Evolutionary conservation across 2,888 invertebrate species (phyloP), one percentile per base, ranked within the genome.

Genomic region (Stenurella melanura): DNA sequence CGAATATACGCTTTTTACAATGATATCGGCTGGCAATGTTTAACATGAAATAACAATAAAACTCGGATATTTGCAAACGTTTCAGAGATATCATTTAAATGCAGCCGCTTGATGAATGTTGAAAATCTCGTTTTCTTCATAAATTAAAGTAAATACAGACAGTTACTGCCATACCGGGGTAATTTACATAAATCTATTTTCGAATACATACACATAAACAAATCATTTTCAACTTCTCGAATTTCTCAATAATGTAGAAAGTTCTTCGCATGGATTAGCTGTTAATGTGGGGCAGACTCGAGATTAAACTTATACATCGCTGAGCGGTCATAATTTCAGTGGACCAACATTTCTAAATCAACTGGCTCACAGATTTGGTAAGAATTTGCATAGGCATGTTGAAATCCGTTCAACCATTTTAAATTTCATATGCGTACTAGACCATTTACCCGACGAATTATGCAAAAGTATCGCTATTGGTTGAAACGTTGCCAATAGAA

Each of bases 391-490:
- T 66, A 57, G 57, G 19, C 57, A 4, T 42, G 42, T 42, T 42
- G 57, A 9, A 57, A 57, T 57, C 57, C 57, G 17, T 30, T 15
- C 70, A 15, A 60, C 71, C 71, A 71, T 71, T 71, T 71, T 71
- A 60, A 58, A 61, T 71, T 71, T 71, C 56, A n/a, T 19, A 34
- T 56, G 19, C 42, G 34, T 61, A 61, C 61, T 21, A 61, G 50
- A 50, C 38, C 30, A 70, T 60, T 73, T 70, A 74, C 61, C 69
- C 17, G 60, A 66, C 64, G 80, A 81, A 83, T 84, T 85, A 85
- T 84, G 83, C 83, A 84, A 83, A 85, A 82, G 79, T 57, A 60
- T 18, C 30, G 73, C 80, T 42, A 85, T 85, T 85, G 85, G 85
- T 78, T 70, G 67, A 61, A 54, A 66, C 63, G 60, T 54, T 78